A percentile compares a stretch with the other conserved stretches of the same genome.
These are phyloP conservation scores for Erythrocercus mccallii DNA, from an alignment of 2,113 vertebrate genomes.

Conservation along the genomic window DNA sequence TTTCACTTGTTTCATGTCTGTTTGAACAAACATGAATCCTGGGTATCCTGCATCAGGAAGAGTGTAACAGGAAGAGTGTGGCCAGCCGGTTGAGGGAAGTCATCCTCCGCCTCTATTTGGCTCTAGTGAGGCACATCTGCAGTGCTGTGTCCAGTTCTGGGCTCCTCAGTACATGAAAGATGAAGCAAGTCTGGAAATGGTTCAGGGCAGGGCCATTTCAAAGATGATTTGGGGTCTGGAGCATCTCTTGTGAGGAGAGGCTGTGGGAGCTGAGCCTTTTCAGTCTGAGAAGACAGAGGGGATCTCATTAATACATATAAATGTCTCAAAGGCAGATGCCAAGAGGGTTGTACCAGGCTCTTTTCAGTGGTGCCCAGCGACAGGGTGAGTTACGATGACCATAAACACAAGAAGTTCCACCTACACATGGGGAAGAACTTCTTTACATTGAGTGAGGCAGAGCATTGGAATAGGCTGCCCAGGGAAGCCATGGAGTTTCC, in stretches of 20 bases:
- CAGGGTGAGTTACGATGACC: rapidly evolving
- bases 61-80: background rate
- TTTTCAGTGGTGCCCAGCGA: background rate
- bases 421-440: background rate
- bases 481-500: background rate
- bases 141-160: background rate
- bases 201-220: background rate
- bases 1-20: background rate
- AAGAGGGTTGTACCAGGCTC: background rate
- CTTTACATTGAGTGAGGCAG: background rate
- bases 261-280: background rate
- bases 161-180: background rate
- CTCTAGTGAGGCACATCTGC: background rate
- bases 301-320: background rate
- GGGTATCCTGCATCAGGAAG: background rate
- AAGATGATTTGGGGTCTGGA: background rate
- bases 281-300: background rate
- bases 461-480: background rate
- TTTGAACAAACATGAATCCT: background rate
- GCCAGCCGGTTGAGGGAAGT: background rate
- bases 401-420: background rate
- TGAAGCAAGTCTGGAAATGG: background rate
- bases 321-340: background rate
- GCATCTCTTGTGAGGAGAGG: background rate
- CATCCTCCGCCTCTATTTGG: background rate